These are phyloP conservation scores for Perizoma flavofasciatum DNA, from an alignment of 2,888 invertebrate genomes.

Conservation along the genomic window DNA sequence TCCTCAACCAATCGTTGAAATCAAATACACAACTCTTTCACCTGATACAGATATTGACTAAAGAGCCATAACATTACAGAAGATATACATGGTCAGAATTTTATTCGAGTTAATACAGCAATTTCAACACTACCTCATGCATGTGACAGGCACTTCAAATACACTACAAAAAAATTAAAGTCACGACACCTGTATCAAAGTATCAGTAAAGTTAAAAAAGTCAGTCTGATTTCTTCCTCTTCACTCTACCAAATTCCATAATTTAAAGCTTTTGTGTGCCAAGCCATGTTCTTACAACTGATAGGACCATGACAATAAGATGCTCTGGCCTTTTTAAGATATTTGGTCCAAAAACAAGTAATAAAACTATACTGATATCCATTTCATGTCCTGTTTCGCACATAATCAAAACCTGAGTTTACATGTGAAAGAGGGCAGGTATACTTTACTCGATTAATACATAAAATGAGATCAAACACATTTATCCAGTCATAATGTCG, in stretches of 20 bases:
- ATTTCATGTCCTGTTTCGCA: conserved; percentile 38
- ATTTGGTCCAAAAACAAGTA: conserved; percentile 65
- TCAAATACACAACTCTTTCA: conserved; percentile 50
- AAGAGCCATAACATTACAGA: conserved; percentile 35
- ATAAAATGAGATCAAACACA: conserved; percentile 77
- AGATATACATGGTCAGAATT: conserved; percentile 29
- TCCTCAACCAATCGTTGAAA: conserved; percentile 30
- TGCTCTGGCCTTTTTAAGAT: conserved; percentile 58
- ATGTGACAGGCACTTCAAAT: conserved; percentile 58
- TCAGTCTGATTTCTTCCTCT: conserved; percentile 77
- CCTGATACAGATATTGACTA: conserved; percentile 70
- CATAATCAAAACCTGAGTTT: conserved; percentile 18
- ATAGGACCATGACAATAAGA: conserved; percentile 55
- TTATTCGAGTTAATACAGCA: conserved; percentile 37
- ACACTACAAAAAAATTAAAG: conserved; percentile 61
- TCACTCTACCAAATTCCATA: conserved; percentile 69
- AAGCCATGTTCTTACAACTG: conserved; percentile 61
- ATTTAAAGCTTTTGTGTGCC: conserved; percentile 75
- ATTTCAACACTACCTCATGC: conserved; percentile 34
- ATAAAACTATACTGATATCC: conserved; percentile 31
- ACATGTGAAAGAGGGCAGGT: conserved; percentile 26
- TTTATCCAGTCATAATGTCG: conserved; percentile 61
- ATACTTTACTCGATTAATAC: conserved; percentile 61
- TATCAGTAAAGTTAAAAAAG: conserved; percentile 73
- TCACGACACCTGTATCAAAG: conserved; percentile 77